Evolutionary conservation across 2,888 invertebrate species (phyloP).

Genomic region (Minunthozetes semirufus): DNA sequence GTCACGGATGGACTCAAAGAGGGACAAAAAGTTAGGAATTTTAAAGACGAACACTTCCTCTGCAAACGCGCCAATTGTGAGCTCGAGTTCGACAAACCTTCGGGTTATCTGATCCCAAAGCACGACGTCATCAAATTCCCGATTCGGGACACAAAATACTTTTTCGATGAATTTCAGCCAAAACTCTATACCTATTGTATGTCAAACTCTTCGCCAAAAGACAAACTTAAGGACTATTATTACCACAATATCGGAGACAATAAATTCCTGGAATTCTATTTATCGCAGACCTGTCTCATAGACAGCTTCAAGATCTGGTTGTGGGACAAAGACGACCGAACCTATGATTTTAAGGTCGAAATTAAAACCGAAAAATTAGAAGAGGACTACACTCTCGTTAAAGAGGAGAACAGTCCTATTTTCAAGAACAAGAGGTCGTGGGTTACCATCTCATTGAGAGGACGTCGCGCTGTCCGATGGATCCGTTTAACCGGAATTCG

Average conservation of each 20-base stretch:
- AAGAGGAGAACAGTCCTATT: neutral
- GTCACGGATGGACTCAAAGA: neutral
- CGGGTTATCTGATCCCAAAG: conserved; percentile 8
- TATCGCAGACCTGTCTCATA: conserved; percentile 16
- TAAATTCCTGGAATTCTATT: neutral
- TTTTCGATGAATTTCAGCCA: neutral
- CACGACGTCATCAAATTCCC: conserved; percentile 21
- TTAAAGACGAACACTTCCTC: conserved; percentile 2
- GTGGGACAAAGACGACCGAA: neutral
- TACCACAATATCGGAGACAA: neutral
- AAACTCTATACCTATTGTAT: neutral
- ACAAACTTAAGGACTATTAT: neutral
- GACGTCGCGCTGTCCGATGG: neutral
- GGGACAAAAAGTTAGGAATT: neutral
- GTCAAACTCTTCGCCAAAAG: neutral
- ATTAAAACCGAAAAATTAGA: neutral
- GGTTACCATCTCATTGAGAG: neutral
- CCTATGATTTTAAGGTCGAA: conserved; percentile 13
- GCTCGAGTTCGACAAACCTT: neutral
- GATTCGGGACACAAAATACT: neutral
- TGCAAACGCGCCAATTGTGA: conserved; percentile 7
- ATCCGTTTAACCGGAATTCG: neutral
- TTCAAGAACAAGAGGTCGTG: neutral
- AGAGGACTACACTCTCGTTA: neutral
- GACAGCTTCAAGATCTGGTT: conserved; percentile 6